These are phyloP conservation scores for Mormyrus proboscirostris DNA, from an alignment of 2,797 vertebrate genomes.

Conservation along the genomic window DNA sequence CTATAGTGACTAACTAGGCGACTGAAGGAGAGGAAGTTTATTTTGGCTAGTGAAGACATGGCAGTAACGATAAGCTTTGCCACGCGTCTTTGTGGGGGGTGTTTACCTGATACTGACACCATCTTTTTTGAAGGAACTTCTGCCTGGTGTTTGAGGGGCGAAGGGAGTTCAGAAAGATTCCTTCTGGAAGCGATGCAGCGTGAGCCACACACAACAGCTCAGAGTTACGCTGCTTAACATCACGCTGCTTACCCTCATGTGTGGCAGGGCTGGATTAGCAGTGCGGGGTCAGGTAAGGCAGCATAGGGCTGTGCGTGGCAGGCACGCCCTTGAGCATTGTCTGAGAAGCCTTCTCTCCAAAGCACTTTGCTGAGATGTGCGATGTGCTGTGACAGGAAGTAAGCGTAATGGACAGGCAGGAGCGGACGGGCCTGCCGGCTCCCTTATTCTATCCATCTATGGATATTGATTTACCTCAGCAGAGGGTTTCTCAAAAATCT, in stretches of 20 bases:
- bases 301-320: neutral
- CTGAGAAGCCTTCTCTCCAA: neutral
- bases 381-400: slow-evolving; percentile 10
- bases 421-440: neutral
- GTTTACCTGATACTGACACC: neutral
- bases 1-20: slow-evolving; percentile 52
- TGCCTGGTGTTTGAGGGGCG: neutral
- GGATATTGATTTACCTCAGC: slow-evolving; percentile 29
- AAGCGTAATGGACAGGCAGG: neutral
- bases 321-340: neutral
- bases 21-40: slow-evolving; percentile 47
- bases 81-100: neutral
- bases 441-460: slow-evolving; percentile 6
- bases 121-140: neutral
- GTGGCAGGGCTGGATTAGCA: neutral
- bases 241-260: neutral
- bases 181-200: neutral
- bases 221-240: neutral
- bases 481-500: slow-evolving; percentile 26
- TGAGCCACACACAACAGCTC: neutral
- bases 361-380: neutral
- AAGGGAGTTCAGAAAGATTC: neutral
- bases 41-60: slow-evolving; percentile 30
- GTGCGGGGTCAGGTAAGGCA: neutral
- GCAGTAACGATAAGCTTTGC: neutral